Percentiles rank a stretch among this genome's conserved stretches.
These are phyloP conservation scores for Hypercompe scribonia DNA, from an alignment of 2,888 invertebrate genomes.

Conservation along the genomic window DNA sequence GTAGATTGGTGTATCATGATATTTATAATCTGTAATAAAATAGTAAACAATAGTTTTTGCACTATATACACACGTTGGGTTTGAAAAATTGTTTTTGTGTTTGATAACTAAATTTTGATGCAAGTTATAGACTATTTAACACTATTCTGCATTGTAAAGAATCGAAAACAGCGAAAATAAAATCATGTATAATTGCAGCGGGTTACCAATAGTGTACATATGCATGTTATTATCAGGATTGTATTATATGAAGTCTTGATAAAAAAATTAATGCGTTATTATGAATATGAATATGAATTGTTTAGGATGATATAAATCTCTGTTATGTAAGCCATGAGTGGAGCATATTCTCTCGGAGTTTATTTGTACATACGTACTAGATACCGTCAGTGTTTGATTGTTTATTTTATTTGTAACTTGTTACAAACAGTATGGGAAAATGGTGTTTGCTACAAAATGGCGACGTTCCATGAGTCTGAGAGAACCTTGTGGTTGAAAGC, in stretches of 20 bases:
- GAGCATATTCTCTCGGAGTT: neutral
- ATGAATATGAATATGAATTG: no score
- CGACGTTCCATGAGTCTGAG: slow-evolving; percentile 92
- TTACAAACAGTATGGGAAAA: slow-evolving; percentile 91
- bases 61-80: neutral
- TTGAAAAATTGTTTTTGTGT: no score
- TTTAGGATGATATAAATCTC: neutral
- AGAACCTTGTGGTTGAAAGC: slow-evolving; percentile 95
- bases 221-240: no score
- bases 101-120: neutral
- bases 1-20: neutral
- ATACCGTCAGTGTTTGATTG: neutral
- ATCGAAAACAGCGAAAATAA: neutral
- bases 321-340: neutral
- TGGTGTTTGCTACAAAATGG: slow-evolving; percentile 93
- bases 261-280: neutral
- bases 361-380: neutral
- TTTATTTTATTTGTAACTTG: slow-evolving; percentile 4
- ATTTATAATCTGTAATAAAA: no score
- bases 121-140: neutral
- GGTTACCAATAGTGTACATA: no score
- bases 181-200: no score
- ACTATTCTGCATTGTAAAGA: neutral
- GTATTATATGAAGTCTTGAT: neutral
- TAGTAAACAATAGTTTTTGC: neutral